A percentile compares a stretch with the other conserved stretches of the same genome.
phyloP scores from a whole-genome alignment of 35 echinoderm and acorn worm genomes.

The Apostichopus californicus region DNA sequence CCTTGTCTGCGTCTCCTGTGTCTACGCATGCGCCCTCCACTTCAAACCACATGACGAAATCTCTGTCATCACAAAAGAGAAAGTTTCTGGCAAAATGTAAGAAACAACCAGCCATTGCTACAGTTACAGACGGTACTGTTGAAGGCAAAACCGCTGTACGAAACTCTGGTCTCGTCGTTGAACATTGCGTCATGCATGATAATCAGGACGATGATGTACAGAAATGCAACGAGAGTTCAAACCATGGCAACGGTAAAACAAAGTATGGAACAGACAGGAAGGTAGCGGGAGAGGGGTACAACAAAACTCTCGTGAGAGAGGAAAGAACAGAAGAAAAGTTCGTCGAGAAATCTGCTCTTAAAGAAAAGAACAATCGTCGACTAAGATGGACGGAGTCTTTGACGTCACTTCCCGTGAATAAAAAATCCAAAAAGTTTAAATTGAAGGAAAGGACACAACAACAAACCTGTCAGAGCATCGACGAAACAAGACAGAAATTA shows the following conservation, averaged over 20 bases:
- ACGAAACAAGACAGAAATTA: background rate
- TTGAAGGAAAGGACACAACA: background rate
- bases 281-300: background rate
- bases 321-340: background rate
- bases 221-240: background rate
- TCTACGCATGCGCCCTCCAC: background rate
- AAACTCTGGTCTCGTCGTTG: background rate
- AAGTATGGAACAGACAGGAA: background rate
- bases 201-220: background rate
- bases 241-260: background rate
- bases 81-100: slow-evolving; percentile 6
- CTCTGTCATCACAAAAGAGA: background rate
- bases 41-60: background rate
- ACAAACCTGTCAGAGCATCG: background rate
- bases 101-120: background rate
- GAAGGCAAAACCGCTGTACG: background rate
- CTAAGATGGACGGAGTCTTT: slow-evolving; percentile 8
- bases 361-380: background rate
- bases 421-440: background rate
- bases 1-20: background rate
- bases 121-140: background rate
- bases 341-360: background rate
- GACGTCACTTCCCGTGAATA: background rate
- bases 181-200: background rate
- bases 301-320: background rate